Evolutionary conservation across 2,888 invertebrate genomes (phyloP).

Genomic region (Phaedon cochleariae): DNA sequence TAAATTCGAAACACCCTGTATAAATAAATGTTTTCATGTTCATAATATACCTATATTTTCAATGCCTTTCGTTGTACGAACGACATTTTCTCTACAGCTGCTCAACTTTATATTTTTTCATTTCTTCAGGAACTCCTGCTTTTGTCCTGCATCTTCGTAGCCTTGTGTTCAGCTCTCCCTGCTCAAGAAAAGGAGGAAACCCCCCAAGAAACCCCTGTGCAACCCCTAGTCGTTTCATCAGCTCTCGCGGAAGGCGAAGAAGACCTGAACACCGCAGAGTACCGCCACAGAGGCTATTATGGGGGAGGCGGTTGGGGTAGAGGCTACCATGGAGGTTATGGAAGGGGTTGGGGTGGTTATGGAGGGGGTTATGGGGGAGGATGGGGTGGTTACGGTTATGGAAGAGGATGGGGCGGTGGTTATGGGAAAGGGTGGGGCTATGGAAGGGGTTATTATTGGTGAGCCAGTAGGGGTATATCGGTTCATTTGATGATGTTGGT

Average conservation of each 20-base stretch:
- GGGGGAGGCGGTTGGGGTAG: slow-evolving; percentile 19
- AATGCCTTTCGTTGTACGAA: too few relatives aligned
- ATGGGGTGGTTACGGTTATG: background rate
- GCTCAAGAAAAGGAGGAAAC: background rate
- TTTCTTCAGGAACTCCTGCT: slow-evolving; percentile 5
- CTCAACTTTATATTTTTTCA: too few relatives aligned
- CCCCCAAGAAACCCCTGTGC: background rate
- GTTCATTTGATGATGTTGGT: too few relatives aligned
- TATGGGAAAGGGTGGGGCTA: too few relatives aligned
- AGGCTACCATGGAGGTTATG: slow-evolving; percentile 26
- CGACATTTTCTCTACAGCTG: too few relatives aligned
- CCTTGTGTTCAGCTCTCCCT: background rate
- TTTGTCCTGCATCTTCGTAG: background rate
- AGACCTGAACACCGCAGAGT: slow-evolving; percentile 13
- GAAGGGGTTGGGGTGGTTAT: slow-evolving; percentile 15
- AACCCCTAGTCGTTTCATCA: background rate
- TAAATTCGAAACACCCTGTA: too few relatives aligned
- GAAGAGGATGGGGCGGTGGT: background rate
- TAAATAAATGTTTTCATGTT: too few relatives aligned
- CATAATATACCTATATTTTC: too few relatives aligned
- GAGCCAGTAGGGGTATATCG: background rate
- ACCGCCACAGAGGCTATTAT: slow-evolving; percentile 20
- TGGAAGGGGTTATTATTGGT: background rate
- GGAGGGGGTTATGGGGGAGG: slow-evolving; percentile 7
- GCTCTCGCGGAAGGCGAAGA: background rate